Evolutionary conservation across 2,113 vertebrate genomes (phyloP).

Genomic region (Budorcas taxicolor): DNA sequence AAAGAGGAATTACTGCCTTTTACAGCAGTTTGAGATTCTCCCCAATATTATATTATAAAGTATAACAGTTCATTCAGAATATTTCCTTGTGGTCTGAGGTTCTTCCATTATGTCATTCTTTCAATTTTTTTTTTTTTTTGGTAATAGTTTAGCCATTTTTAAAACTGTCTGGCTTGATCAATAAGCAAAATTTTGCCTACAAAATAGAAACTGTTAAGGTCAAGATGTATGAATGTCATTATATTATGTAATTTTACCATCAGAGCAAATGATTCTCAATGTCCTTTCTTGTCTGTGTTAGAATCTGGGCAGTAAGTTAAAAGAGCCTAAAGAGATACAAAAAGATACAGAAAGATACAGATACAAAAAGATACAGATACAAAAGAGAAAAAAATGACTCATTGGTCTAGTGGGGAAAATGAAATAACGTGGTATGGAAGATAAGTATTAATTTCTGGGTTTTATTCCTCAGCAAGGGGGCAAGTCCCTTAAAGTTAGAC

Average conservation of each 20-base stretch:
- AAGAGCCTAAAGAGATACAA: background rate
- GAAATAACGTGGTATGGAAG: background rate
- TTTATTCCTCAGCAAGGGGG: background rate
- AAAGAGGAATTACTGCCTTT: background rate
- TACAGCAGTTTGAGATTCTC: background rate
- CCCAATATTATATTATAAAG: background rate
- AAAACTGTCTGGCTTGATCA: background rate
- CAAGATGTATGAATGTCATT: background rate
- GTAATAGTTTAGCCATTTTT: background rate
- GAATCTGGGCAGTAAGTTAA: background rate
- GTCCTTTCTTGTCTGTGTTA: background rate
- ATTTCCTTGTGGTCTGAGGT: background rate
- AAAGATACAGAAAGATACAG: no score
- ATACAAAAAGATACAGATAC: background rate
- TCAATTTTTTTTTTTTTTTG: background rate
- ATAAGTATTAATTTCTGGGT: background rate
- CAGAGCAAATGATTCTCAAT: background rate
- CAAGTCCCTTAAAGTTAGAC: background rate
- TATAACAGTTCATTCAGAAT: background rate
- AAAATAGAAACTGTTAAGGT: background rate
- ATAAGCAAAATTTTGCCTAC: background rate
- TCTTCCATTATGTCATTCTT: background rate
- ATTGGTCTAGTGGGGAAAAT: background rate
- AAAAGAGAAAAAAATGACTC: background rate
- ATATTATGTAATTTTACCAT: background rate